These are phyloP conservation scores for Adoxophyes honmai DNA, from an alignment of 1,140 invertebrate species.

Conservation along the genomic window DNA sequence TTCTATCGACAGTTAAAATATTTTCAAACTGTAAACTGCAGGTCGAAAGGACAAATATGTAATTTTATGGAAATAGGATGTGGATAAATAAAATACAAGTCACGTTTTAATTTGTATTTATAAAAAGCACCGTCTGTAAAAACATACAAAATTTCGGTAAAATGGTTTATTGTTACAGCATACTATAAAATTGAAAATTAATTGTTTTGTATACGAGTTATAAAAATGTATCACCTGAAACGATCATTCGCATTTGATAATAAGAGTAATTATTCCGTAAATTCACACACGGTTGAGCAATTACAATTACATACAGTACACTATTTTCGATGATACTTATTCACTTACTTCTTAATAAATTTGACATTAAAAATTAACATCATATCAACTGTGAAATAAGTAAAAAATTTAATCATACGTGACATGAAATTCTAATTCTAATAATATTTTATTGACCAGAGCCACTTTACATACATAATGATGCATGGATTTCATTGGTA, in stretches of 20 bases:
- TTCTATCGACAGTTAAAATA: too few relatives aligned
- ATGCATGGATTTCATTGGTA: conserved; percentile 27
- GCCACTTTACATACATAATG: conserved; percentile 21
- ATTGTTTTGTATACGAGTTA: conserved; percentile 53
- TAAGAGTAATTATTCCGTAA: conserved; percentile 24
- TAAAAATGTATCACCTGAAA: conserved; percentile 49
- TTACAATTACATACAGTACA: conserved; percentile 32
- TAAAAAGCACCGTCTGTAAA: conserved; percentile 74
- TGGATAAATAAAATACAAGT: conserved; percentile 28
- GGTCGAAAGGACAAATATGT: too few relatives aligned
- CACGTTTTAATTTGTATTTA: conserved; percentile 55
- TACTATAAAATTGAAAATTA: conserved; percentile 66
- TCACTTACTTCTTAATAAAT: conserved; percentile 29
- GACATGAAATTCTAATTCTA: conserved; percentile 46
- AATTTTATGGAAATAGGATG: too few relatives aligned
- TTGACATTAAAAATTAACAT: conserved; percentile 21
- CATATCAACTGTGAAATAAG: conserved; percentile 29
- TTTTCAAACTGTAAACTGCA: too few relatives aligned
- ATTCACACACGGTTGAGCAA: conserved; percentile 34
- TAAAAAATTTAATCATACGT: conserved; percentile 23
- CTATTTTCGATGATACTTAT: conserved; percentile 29
- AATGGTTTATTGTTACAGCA: conserved; percentile 53
- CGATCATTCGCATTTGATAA: conserved; percentile 40
- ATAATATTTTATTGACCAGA: conserved; percentile 51
- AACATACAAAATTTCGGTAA: conserved; percentile 70